These are phyloP conservation scores for Eulemur rubriventer DNA, from an alignment of 2,797 vertebrate species.

Conservation along the genomic window DNA sequence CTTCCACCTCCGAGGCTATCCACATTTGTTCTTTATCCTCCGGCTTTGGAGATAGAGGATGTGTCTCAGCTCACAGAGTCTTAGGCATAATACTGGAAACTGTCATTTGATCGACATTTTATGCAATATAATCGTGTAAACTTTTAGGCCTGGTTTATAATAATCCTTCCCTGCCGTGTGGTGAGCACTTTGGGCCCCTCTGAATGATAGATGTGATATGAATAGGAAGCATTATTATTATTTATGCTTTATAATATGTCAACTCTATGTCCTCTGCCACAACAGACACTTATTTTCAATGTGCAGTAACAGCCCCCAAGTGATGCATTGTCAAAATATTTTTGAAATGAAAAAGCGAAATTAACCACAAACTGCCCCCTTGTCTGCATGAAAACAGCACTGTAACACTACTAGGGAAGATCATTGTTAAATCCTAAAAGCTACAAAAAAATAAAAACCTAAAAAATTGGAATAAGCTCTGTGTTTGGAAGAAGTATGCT, in stretches of 20 bases:
- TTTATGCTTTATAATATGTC: constrained; percentile 60
- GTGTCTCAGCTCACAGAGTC: not conserved
- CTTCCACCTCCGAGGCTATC: not conserved
- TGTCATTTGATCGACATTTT: constrained; percentile 13
- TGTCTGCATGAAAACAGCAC: constrained; percentile 36
- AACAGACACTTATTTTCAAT: constrained; percentile 59
- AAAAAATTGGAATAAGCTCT: constrained; percentile 23
- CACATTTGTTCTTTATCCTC: not conserved
- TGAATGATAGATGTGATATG: constrained; percentile 51
- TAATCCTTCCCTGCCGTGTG: not conserved
- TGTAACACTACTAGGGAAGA: constrained; percentile 37
- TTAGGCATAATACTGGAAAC: not conserved
- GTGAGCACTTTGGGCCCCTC: not conserved
- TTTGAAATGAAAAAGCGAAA: constrained; percentile 47
- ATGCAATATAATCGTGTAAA: not conserved
- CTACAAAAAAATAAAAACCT: constrained; percentile 45
- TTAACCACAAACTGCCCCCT: constrained; percentile 64
- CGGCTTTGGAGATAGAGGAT: not conserved
- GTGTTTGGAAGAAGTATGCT: not conserved
- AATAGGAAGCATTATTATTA: constrained; percentile 62
- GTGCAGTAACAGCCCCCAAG: not conserved
- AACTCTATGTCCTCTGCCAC: constrained; percentile 34
- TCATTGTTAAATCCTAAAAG: constrained; percentile 58
- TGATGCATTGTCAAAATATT: constrained; percentile 57
- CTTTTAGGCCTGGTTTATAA: constrained; percentile 28